Conservation (phyloP, 2,797 vertebrate species). For the Galagoides demidoff region DNA sequence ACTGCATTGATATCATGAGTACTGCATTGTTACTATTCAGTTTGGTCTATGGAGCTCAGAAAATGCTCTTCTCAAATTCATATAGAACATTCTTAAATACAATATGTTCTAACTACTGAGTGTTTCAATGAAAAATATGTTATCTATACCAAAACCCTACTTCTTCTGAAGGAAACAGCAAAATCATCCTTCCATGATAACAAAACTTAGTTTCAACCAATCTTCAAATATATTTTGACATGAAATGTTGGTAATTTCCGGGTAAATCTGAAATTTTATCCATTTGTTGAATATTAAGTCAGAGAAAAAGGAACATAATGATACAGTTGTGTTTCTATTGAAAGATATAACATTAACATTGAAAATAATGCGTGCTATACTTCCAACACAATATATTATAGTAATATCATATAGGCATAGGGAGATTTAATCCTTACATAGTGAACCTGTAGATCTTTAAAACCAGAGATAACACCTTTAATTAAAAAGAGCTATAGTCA, state of each 20-base stretch:
- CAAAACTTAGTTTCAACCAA: not conserved
- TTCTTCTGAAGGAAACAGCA: constrained; percentile 39
- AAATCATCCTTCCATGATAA: not conserved
- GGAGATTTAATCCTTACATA: not conserved
- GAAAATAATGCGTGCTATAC: not conserved
- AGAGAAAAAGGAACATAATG: not conserved
- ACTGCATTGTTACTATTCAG: constrained; percentile 71
- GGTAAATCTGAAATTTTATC: not conserved
- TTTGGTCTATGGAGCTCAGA: constrained; percentile 5
- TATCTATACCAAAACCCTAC: not conserved
- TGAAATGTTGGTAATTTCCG: not conserved
- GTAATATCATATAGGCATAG: not conserved
- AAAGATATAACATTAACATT: not conserved
- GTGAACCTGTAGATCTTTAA: not conserved
- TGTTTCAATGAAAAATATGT: constrained; percentile 34
- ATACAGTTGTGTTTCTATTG: not conserved
- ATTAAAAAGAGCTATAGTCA: not conserved
- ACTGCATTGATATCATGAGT: no score
- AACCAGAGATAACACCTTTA: not conserved
- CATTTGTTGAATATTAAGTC: not conserved
- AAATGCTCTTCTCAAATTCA: constrained; percentile 49
- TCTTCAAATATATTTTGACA: not conserved
- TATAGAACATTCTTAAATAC: constrained; percentile 42
- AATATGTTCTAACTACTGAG: not conserved
- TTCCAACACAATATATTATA: not conserved